phyloP scores from a whole-genome alignment of 1,140 invertebrate species.

The Drosophila murphyi region DNA sequence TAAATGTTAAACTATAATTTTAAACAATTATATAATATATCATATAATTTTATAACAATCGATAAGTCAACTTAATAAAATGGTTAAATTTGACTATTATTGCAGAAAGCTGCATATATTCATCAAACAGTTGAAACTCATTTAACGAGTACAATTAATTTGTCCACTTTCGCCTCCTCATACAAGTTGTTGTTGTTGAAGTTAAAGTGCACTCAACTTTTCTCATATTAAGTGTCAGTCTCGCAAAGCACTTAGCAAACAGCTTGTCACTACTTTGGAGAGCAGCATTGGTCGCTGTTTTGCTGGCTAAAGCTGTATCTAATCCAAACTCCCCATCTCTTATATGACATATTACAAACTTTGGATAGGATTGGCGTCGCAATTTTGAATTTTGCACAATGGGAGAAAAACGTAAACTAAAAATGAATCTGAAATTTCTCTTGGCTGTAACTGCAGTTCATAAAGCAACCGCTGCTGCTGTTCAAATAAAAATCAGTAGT shows the following conservation, averaged over 20 bases:
- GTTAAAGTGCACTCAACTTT: constrained; percentile 6
- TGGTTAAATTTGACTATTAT: not conserved
- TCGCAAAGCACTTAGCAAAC: not conserved
- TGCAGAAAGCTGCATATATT: not conserved
- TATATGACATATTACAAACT: not conserved
- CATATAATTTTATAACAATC: not conserved
- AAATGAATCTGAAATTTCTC: not conserved
- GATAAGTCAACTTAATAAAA: not conserved
- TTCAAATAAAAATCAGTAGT: constrained; percentile 67
- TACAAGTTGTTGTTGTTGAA: not conserved
- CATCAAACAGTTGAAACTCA: constrained; percentile 2
- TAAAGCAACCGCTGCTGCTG: constrained; percentile 13
- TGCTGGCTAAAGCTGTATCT: not conserved
- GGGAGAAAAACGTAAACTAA: not conserved
- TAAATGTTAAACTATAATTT: no score
- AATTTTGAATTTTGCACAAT: constrained; percentile 2
- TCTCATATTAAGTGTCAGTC: not conserved
- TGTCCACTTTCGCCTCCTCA: constrained; percentile 12
- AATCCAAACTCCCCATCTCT: not conserved
- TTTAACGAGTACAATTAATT: constrained; percentile 8
- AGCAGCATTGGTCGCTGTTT: constrained; percentile 28
- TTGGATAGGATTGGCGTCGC: not conserved
- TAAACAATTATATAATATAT: not conserved
- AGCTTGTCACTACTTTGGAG: not conserved
- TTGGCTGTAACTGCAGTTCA: constrained; percentile 19